These are phyloP conservation scores for Aurelia coerulea DNA, from an alignment of 30 jellyfish, hydroid and myxozoan genomes.

Conservation along the genomic window DNA sequence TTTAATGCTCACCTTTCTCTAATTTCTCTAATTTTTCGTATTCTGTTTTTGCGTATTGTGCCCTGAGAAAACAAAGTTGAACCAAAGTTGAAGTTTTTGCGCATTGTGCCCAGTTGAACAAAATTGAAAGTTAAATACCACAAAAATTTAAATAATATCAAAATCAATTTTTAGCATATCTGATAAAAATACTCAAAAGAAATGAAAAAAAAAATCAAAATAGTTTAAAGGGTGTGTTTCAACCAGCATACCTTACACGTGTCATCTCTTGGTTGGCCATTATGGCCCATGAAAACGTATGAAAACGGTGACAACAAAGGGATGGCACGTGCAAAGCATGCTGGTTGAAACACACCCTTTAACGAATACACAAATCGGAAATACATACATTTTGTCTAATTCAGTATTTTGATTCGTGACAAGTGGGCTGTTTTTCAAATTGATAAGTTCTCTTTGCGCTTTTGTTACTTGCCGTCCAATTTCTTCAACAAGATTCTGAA, in stretches of 20 bases:
- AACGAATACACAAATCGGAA: background rate
- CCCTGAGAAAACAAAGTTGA: background rate
- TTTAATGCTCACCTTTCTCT: background rate
- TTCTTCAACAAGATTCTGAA: constrained; percentile 29
- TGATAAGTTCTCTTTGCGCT: constrained; percentile 54
- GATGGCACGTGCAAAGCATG: constrained; percentile 1
- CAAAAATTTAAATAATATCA: too few species aligned
- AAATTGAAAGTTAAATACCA: background rate
- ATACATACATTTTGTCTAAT: constrained; percentile 40
- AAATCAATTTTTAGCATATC: too few species aligned
- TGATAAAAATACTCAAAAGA: too few species aligned
- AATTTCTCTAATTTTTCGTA: background rate
- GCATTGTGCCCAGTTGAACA: too few species aligned
- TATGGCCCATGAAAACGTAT: too few species aligned
- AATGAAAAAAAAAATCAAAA: too few species aligned
- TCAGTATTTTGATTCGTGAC: constrained; percentile 50
- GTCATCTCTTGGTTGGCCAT: too few species aligned
- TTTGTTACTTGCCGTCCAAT: constrained; percentile 21
- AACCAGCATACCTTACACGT: background rate
- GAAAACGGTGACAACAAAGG: background rate
- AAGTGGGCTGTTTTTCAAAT: constrained; percentile 43
- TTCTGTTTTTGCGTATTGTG: background rate
- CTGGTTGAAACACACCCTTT: background rate
- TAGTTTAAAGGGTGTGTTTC: background rate
- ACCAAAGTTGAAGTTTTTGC: too few species aligned